A percentile compares a stretch with the other conserved stretches of the same genome.
These are phyloP conservation scores for Gavialis gangeticus DNA, from an alignment of 2,113 vertebrate genomes.

Conservation along the genomic window DNA sequence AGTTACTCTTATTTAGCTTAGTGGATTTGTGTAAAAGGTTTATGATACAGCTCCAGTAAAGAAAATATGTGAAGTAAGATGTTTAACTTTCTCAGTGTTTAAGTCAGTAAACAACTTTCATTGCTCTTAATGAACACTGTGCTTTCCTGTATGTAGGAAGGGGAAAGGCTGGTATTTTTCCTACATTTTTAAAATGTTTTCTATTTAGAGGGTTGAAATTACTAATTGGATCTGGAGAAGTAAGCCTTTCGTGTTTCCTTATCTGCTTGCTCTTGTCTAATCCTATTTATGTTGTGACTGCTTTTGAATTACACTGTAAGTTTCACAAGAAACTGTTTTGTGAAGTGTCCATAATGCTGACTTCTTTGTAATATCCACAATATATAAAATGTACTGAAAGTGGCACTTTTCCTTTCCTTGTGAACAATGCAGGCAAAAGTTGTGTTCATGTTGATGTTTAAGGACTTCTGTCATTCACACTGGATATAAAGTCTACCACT, in stretches of 20 bases:
- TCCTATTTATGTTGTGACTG: not conserved
- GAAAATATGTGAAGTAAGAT: not conserved
- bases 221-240: slow-evolving; percentile 30
- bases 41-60: not conserved
- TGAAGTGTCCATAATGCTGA: slow-evolving; percentile 38
- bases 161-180: slow-evolving; percentile 12
- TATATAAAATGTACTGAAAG: slow-evolving; percentile 46
- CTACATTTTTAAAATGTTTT: slow-evolving; percentile 43
- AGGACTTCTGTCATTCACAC: not conserved
- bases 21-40: not conserved
- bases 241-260: slow-evolving; percentile 23
- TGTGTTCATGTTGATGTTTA: slow-evolving; percentile 22
- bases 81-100: not conserved
- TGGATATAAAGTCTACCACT: slow-evolving; percentile 18
- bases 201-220: slow-evolving; percentile 23
- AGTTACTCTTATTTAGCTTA: not conserved
- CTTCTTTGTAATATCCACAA: slow-evolving; percentile 29
- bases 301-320: slow-evolving; percentile 26
- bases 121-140: not conserved
- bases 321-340: slow-evolving; percentile 35
- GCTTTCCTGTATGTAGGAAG: not conserved
- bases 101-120: not conserved
- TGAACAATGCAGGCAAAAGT: slow-evolving; percentile 42
- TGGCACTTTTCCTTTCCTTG: slow-evolving; percentile 42
- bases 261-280: not conserved